Evolutionary conservation across 2,113 vertebrate genomes (phyloP).

Genomic region (Urocolius indicus): DNA sequence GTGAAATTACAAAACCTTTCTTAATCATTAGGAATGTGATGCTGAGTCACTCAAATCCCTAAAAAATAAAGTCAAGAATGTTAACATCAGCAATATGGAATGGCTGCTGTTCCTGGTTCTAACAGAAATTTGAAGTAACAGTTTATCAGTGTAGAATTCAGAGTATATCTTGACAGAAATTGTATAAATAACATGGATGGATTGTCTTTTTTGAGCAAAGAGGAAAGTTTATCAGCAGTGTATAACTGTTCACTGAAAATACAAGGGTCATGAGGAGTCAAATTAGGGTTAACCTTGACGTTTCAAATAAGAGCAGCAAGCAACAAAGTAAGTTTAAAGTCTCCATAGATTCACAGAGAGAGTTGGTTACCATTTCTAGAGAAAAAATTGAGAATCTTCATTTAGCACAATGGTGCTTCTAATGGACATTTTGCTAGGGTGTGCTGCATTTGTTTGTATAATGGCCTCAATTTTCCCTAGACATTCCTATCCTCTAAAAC

Average conservation of each 20-base stretch:
- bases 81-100: not conserved
- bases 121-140: not conserved
- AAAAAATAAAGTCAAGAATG: not conserved
- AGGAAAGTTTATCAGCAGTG: not conserved
- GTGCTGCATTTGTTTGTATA: not conserved
- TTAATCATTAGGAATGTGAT: conserved; percentile 21
- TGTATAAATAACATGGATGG: not conserved
- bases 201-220: not conserved
- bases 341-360: not conserved
- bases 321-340: not conserved
- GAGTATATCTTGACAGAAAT: not conserved
- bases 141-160: not conserved
- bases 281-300: not conserved
- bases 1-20: conserved; percentile 7
- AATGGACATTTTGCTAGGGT: not conserved
- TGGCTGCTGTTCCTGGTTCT: not conserved
- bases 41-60: not conserved
- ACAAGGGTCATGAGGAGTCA: not conserved
- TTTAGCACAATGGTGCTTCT: not conserved
- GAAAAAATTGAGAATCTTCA: not conserved
- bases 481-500: not conserved
- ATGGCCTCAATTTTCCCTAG: not conserved
- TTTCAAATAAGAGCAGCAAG: not conserved
- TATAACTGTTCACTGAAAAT: not conserved
- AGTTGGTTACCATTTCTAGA: not conserved